Base-by-base conservation (phyloP, 35 echinoderm and acorn worm genomes). In the Hemicentrotus pulcherrimus region DNA sequence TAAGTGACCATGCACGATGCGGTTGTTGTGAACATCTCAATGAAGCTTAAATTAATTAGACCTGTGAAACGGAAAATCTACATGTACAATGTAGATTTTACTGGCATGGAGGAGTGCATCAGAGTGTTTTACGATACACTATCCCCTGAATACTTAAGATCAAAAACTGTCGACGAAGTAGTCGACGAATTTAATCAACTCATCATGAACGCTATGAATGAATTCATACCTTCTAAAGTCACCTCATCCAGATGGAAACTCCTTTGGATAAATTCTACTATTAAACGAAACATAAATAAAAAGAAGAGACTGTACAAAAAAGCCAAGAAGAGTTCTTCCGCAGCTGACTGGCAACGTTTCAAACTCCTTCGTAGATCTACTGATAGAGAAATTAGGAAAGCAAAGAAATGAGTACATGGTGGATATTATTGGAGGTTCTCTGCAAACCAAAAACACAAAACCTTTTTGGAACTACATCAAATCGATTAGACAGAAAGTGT, bases 1-100 rank as follows among this genome's bases (percentile, higher is more conserved):
- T 97, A 48, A 96, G 93, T 96, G 95, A 97, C 93, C 96, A 97
- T 47, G n/a, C n/a, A n/a, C n/a, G 86, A 97, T 13, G 91, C 88
- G 46, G 95, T 95, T 32, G 58, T 96, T 30, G 95, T 95, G 28
- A 85, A 96, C 35, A 93, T 91, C 32, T 95, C 93, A 47, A 22
- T 96, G 28, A 97, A 97, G 96, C 97, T 94, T 12, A 94, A 96
- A 94, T 10, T 97, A 41, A 32, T 96, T 19, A 48, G 95, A 86
- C 97, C 97, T 22, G 94, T 95, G 47, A 92, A 91, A 61, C 95
- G 91, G 78, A 97, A 97, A 91, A 95, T 97, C 32, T 96, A 70
- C 59, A 47, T 96, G 31, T 96, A 95, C 59, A 90, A 91, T 90
- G 96, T 85, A 41, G 86, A 96, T 32, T 91, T 32, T 91, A 8